phyloP scores from a whole-genome alignment of 53 echinoderm and acorn worm genomes.

The Luidia sarsii region DNA sequence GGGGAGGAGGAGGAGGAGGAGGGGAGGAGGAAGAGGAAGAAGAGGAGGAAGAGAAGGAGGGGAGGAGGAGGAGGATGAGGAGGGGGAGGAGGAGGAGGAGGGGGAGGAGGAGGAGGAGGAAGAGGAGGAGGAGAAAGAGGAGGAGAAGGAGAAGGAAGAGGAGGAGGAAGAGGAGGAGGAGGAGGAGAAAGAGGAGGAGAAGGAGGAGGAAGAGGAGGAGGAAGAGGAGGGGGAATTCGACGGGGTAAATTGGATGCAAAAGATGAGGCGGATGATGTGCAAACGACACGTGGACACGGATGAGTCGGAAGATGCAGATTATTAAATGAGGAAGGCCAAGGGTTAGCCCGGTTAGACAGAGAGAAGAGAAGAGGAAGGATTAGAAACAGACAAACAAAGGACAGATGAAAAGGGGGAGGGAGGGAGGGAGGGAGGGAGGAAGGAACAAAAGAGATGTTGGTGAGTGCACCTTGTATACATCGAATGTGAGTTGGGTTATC shows the following conservation, averaged over 20 bases:
- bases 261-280: too few species aligned
- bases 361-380: neutral
- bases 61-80: too few species aligned
- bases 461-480: slow-evolving; percentile 18
- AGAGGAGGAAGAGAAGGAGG: neutral
- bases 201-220: neutral
- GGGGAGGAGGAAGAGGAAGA: neutral
- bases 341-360: neutral
- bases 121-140: slow-evolving; percentile 1
- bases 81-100: neutral
- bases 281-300: too few species aligned
- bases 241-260: neutral
- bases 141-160: neutral
- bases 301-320: too few species aligned
- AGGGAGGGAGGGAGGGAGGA: neutral
- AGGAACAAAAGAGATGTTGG: neutral
- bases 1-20: neutral
- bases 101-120: neutral
- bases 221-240: neutral
- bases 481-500: neutral
- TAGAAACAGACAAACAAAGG: neutral
- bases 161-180: too few species aligned
- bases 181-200: too few species aligned
- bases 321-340: neutral
- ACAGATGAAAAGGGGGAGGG: neutral